phyloP scores from a whole-genome alignment of 2,888 invertebrate species.

The Nemoura dubitans region DNA sequence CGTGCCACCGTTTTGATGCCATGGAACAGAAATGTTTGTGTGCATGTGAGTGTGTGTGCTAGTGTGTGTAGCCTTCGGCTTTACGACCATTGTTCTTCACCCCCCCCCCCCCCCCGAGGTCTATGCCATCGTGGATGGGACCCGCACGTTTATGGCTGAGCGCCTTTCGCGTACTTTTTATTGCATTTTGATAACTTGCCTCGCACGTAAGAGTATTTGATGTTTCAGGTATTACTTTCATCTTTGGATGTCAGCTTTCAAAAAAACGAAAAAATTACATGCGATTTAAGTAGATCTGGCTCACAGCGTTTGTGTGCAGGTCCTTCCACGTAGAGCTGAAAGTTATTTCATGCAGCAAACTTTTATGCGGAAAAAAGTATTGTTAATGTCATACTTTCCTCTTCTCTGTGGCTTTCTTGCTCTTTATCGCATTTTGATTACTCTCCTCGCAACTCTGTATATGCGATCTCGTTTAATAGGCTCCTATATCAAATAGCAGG shows the following conservation, averaged over 20 bases:
- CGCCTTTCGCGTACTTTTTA: neutral
- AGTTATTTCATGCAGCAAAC: no score
- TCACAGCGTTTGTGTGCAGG: neutral
- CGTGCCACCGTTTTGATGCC: conserved; percentile 18
- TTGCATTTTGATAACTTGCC: neutral
- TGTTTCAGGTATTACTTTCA: neutral
- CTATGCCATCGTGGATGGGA: neutral
- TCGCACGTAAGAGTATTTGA: neutral
- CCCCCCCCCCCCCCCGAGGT: neutral
- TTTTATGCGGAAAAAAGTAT: no score
- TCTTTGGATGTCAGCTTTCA: neutral
- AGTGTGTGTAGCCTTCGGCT: neutral
- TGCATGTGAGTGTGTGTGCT: neutral
- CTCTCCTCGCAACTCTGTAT: no score
- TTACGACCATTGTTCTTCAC: neutral
- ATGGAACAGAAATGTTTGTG: neutral
- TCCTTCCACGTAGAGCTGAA: neutral
- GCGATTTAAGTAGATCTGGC: neutral
- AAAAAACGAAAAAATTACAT: neutral
- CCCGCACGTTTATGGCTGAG: neutral
- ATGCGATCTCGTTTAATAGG: no score
- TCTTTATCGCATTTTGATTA: no score
- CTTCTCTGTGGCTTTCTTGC: no score
- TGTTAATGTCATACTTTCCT: no score
- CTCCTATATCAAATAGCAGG: no score